Conservation (phyloP, 2,797 vertebrate species). For the Sebastes flavidus region DNA sequence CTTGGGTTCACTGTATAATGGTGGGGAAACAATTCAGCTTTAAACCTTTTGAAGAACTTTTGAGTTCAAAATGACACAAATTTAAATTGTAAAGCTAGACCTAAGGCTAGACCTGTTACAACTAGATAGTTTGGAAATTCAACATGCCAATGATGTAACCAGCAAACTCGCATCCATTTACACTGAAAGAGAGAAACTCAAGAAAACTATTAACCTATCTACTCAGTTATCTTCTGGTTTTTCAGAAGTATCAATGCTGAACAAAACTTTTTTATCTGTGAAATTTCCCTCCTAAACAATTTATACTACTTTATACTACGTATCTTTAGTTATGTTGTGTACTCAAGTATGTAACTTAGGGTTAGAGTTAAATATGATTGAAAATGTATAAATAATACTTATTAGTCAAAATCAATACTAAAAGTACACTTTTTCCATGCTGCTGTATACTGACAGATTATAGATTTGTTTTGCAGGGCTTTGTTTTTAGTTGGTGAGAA, state of each 20-base stretch:
- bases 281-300: not conserved
- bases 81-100: not conserved
- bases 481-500: not conserved
- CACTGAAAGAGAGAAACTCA: not conserved
- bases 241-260: not conserved
- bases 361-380: not conserved
- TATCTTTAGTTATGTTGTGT: not conserved
- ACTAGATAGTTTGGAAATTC: not conserved
- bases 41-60: not conserved
- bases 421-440: not conserved
- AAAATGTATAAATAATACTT: not conserved
- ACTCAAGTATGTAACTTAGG: not conserved
- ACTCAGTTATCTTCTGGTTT: not conserved
- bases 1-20: not conserved
- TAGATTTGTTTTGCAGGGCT: not conserved
- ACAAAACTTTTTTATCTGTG: not conserved
- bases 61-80: not conserved
- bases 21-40: not conserved
- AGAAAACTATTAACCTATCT: not conserved
- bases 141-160: not conserved
- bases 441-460: not conserved
- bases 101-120: not conserved
- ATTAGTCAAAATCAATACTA: not conserved
- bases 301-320: too few species aligned
- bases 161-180: not conserved